phyloP scores from a whole-genome alignment of 1,140 invertebrate species.

The Mercenaria mercenaria region DNA sequence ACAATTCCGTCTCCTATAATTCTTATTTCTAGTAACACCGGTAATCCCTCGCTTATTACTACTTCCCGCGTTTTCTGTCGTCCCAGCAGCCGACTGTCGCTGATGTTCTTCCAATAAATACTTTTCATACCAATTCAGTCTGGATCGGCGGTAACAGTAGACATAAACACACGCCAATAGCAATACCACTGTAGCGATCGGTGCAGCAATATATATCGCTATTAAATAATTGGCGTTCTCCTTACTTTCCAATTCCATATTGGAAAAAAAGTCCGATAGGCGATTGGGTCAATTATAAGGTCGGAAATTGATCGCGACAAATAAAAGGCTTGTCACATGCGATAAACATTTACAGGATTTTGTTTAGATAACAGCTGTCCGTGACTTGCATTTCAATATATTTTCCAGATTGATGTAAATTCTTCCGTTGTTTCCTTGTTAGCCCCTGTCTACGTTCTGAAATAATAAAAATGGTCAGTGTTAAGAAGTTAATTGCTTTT shows the following conservation, averaged over 20 bases:
- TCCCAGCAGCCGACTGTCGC: background rate
- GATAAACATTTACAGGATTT: background rate
- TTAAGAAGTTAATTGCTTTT: no score
- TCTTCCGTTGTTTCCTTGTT: no score
- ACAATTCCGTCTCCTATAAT: background rate
- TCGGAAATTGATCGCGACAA: background rate
- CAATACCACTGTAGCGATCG: constrained; percentile 65
- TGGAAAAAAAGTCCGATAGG: background rate
- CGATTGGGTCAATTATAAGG: constrained; percentile 18
- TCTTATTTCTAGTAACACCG: background rate
- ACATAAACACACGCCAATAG: constrained; percentile 70
- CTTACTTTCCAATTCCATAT: constrained; percentile 19
- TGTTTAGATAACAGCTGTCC: background rate
- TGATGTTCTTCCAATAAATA: constrained; percentile 69
- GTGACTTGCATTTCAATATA: no score
- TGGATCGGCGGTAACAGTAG: constrained; percentile 73
- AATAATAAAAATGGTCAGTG: no score
- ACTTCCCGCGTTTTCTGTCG: constrained; percentile 20
- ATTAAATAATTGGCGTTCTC: constrained; percentile 63
- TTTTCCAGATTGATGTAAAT: no score
- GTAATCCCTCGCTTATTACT: background rate
- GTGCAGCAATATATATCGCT: constrained; percentile 71
- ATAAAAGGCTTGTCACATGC: background rate
- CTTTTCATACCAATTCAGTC: constrained; percentile 79
- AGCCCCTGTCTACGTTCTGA: no score